Base-by-base conservation (phyloP, 1,140 invertebrate genomes). In the Anastrepha ludens region DNA sequence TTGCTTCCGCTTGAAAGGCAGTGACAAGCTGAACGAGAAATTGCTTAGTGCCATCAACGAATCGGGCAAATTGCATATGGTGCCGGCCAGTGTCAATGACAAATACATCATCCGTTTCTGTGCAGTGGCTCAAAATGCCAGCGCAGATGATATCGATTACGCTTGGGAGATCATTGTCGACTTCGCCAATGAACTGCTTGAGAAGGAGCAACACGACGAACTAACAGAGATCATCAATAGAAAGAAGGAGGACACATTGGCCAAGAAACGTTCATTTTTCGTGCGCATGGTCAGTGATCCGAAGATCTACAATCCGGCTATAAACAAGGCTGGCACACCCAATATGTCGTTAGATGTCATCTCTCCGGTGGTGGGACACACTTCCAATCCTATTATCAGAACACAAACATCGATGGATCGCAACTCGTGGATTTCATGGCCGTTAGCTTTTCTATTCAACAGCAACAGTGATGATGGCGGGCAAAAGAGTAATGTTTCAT, bases 241-340 rank as follows among this genome's bases (percentile, higher is more conserved):
- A 85, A 97, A 96, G 91, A 95, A 94, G 87, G 89, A 93, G 88
- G 96, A 97, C 65, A 97, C 96, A 17, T 93, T 98, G 89, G 96
- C 97, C 8, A 97, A 98, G 93, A 98, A 98, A 93, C 95, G 98
- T 50, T 98, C 97, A 44, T 98, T 99, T 94, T 99, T 99, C 93
- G 98, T 99, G 81, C 96, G 98, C 20, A 99, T 99, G 98, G 98
- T 98, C 55, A 97, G 96, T 89, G 98, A 99, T 94, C 98, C 98
- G 0, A 99, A 99, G 92, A 97, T 99, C 88, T 98, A 98, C 94
- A 98, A 98, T 94, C 97, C 97, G 20, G 97, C 97, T 87, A 97
- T 97, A 89, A 96, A 96, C 90, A 96, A 96, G 93, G 94, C 95
- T 4, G 94, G 96, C 62, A 95, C 96, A 60, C 94, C 95, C 0